Percentiles rank a stretch among this genome's conserved stretches.
These are phyloP conservation scores for Colletes gigas DNA, from an alignment of 1,140 invertebrate genomes.

Conservation along the genomic window DNA sequence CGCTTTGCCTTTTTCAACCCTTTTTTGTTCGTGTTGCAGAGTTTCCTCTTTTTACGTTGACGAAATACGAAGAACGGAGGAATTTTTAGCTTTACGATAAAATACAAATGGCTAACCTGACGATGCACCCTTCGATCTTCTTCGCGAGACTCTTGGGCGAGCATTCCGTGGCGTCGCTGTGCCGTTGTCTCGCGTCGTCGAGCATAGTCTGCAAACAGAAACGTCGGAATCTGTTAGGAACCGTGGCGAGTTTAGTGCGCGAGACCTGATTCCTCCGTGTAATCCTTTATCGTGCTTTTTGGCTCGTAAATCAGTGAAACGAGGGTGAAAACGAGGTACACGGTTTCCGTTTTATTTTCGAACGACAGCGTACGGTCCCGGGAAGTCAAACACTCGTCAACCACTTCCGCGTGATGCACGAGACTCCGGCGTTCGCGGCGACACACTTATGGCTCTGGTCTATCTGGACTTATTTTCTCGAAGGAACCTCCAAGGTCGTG, in stretches of 20 bases:
- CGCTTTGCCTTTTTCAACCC: not conserved
- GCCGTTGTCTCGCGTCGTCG: not conserved
- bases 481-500: too few species aligned
- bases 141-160: constrained; percentile 47
- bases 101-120: constrained; percentile 48
- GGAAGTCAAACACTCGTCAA: constrained; percentile 31
- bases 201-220: constrained; percentile 52
- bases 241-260: not conserved
- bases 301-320: constrained; percentile 26
- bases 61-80: too few species aligned
- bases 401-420: constrained; percentile 52
- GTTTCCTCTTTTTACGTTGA: too few species aligned
- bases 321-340: constrained; percentile 19
- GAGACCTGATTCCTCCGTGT: not conserved
- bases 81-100: too few species aligned
- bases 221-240: not conserved
- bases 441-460: constrained; percentile 45
- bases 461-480: not conserved
- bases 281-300: not conserved
- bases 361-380: constrained; percentile 28
- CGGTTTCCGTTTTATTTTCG: constrained; percentile 40
- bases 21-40: not conserved
- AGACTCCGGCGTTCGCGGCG: constrained; percentile 34
- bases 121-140: constrained; percentile 57
- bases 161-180: constrained; percentile 19